These are phyloP conservation scores for Passer montanus DNA, from an alignment of 2,113 vertebrate species.

Conservation along the genomic window DNA sequence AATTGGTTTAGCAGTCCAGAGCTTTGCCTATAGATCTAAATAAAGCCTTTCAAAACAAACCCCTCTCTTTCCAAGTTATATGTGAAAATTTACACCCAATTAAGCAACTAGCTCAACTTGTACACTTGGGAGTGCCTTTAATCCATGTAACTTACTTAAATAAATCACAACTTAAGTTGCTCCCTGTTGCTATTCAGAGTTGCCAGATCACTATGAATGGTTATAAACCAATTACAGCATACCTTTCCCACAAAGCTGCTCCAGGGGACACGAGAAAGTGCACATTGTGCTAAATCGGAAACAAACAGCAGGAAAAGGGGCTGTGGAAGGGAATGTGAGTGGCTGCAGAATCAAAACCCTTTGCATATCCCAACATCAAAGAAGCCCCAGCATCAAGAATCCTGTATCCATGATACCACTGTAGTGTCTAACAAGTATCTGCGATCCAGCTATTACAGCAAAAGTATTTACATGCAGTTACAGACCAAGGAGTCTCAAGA, in stretches of 20 bases:
- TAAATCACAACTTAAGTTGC: conserved; percentile 62
- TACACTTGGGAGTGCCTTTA: conserved; percentile 52
- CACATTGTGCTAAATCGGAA: conserved; percentile 1
- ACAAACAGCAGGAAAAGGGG: not conserved
- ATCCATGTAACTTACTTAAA: conserved; percentile 54
- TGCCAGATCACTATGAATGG: conserved; percentile 44
- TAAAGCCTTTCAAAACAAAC: not conserved
- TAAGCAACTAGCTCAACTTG: conserved; percentile 46
- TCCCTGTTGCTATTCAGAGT: conserved; percentile 52
- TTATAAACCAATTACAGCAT: conserved; percentile 55
- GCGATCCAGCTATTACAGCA: not conserved
- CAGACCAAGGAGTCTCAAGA: conserved; percentile 20
- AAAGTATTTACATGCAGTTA: not conserved
- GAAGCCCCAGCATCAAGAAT: not conserved
- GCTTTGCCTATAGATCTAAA: conserved; percentile 26
- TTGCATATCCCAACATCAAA: not conserved
- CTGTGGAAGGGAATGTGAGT: not conserved
- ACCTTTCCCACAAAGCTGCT: conserved; percentile 56
- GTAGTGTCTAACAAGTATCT: conserved; percentile 22
- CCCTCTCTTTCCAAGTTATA: conserved; percentile 23
- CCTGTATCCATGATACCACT: conserved; percentile 8
- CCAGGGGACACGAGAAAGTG: not conserved
- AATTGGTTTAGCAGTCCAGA: conserved; percentile 29
- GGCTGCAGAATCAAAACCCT: not conserved
- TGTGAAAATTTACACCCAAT: conserved; percentile 51